Evolutionary conservation across 2,888 invertebrate genomes (phyloP).

Genomic region (Stenodera caucasica): DNA sequence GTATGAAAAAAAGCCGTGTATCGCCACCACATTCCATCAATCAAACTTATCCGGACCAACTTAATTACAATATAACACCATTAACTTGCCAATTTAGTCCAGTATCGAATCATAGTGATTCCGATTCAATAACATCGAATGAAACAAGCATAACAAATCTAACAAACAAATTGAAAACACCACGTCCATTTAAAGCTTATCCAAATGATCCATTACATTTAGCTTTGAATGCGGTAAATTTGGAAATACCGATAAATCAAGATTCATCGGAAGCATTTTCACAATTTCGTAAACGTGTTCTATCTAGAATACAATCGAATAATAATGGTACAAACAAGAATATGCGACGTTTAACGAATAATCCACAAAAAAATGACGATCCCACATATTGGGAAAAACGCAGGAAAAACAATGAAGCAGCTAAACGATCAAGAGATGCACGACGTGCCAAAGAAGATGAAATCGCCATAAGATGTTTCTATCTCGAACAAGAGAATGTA

Average conservation of each 20-base stretch:
- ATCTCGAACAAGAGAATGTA: conserved; percentile 87
- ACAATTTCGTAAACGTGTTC: conserved; percentile 69
- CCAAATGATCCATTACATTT: conserved; percentile 69
- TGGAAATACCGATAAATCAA: conserved; percentile 59
- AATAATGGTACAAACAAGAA: conserved; percentile 64
- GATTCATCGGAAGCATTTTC: conserved; percentile 69
- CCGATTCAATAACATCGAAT: conserved; percentile 32
- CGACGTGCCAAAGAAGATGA: conserved; percentile 90
- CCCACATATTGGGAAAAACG: conserved; percentile 86
- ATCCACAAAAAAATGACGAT: conserved; percentile 57
- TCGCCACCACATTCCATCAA: conserved; percentile 27
- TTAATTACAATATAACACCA: neutral
- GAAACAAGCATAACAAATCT: conserved; percentile 28
- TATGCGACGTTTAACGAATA: conserved; percentile 63
- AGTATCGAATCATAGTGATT: conserved; percentile 29
- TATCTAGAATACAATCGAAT: conserved; percentile 66
- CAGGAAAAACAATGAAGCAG: conserved; percentile 91
- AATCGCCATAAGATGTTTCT: conserved; percentile 86
- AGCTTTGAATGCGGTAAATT: conserved; percentile 57
- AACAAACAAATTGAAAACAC: conserved; percentile 52
- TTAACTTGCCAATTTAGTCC: conserved; percentile 28
- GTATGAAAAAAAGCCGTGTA: conserved; percentile 26
- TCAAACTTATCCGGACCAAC: conserved; percentile 19
- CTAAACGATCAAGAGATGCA: conserved; percentile 90
- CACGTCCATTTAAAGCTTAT: conserved; percentile 71